Evolutionary conservation across 92 coral and sea anemone species (phyloP).

Genomic region (Zoanthus gigantus): DNA sequence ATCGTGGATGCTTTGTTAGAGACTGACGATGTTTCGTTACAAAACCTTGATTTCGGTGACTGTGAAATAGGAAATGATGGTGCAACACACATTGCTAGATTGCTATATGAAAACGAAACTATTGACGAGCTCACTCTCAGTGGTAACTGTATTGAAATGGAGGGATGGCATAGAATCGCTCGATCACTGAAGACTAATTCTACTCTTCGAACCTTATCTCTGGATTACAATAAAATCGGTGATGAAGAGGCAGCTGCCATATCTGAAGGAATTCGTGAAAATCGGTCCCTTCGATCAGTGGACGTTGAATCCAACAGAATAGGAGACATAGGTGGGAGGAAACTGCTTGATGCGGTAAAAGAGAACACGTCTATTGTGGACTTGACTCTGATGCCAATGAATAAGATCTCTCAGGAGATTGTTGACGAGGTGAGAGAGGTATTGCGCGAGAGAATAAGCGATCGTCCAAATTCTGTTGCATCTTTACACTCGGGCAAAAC

Average conservation of each 20-base stretch:
- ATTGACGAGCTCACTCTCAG: slow-evolving; percentile 82
- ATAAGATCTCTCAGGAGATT: slow-evolving; percentile 81
- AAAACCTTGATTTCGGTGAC: slow-evolving; percentile 93
- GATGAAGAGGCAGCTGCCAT: slow-evolving; percentile 85
- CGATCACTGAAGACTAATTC: slow-evolving; percentile 74
- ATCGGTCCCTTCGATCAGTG: slow-evolving; percentile 82
- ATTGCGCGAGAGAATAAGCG: slow-evolving; percentile 74
- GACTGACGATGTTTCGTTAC: slow-evolving; percentile 67
- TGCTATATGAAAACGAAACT: slow-evolving; percentile 76
- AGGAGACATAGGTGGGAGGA: slow-evolving; percentile 88
- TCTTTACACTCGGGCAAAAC: slow-evolving; percentile 34
- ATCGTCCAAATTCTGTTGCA: slow-evolving; percentile 59
- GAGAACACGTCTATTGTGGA: slow-evolving; percentile 84
- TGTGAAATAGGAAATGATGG: slow-evolving; percentile 87
- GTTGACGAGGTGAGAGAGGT: slow-evolving; percentile 81
- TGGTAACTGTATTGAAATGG: slow-evolving; percentile 74
- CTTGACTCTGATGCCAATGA: slow-evolving; percentile 92
- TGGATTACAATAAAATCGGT: slow-evolving; percentile 86
- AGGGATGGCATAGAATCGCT: slow-evolving; percentile 87
- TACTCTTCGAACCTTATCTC: slow-evolving; percentile 78
- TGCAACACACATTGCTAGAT: slow-evolving; percentile 82
- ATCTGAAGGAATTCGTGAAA: slow-evolving; percentile 87
- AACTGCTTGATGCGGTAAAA: slow-evolving; percentile 83
- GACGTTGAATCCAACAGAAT: slow-evolving; percentile 95
- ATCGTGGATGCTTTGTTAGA: slow-evolving; percentile 86